Evolutionary conservation across 1,140 invertebrate species (phyloP), one percentile per base, ranked within the genome.

Genomic region (Drosophila arizonae): DNA sequence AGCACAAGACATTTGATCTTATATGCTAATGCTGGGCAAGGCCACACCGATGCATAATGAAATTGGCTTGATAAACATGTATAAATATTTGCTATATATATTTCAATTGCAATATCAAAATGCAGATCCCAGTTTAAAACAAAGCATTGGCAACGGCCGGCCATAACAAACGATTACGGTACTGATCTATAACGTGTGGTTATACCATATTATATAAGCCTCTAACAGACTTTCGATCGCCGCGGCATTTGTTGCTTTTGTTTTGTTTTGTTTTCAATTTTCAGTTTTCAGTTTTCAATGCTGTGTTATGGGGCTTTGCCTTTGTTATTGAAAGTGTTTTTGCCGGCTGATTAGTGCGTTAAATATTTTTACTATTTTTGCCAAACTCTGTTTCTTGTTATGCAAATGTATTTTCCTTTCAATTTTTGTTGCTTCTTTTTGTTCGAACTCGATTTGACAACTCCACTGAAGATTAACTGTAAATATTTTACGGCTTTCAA

Each of bases 241-340:
- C 61, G 36, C 26, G 6, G 10, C 36, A 39, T 39, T 39, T 39
- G 36, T 11, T 39, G 36, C 36, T 4, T 39, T 39, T 39, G 36
- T 46, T 46, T 46, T 46, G 43, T 46, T 17, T 46, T 46, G n/a
- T 46, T 15, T 46, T 46, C 43, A n/a, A 13, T 5, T 21, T 66
- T 63, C 24, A 30, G 46, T 72, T 60, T 69, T 68, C 15, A 15
- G 30, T 60, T 76, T 76, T 51, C 50, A 57, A 76, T 76, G 71
- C 30, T 66, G 33, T 30, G 24, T 51, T 36, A 17, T n/a, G 21
- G 58, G 3, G 36, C 36, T 11, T 11, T 13, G 36, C 64, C 46
- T 82, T 87, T 86, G 81, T 86, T 87, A 81, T 79, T 88, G 65
- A 79, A 78, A 77, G 36, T 72, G 33, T 61, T 41, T 52, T 52